Conservation (phyloP, 2,797 vertebrate genomes). For the Rachycentron canadum region DNA sequence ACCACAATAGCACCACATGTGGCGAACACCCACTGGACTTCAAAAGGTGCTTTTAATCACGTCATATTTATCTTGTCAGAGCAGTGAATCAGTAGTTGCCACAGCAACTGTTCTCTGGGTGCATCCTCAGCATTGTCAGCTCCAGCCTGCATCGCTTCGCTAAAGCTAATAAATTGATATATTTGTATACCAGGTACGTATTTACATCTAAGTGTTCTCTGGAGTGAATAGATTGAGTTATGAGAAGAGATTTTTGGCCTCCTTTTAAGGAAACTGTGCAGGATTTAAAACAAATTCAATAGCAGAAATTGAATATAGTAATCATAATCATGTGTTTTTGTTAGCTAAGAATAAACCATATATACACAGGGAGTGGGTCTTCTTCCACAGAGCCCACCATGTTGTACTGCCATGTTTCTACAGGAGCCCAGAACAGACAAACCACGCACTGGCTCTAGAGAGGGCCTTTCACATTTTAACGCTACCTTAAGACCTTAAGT, state of each 20-base stretch:
- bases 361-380: too few relatives aligned
- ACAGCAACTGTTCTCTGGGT: slow-evolving; percentile 34
- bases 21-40: background rate
- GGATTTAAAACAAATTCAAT: background rate
- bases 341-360: background rate
- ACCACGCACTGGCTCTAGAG: too few relatives aligned
- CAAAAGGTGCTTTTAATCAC: slow-evolving; percentile 34
- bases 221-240: background rate
- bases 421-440: too few relatives aligned
- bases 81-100: slow-evolving; percentile 37
- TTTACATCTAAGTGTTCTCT: background rate
- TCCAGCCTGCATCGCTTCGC: slow-evolving; percentile 15
- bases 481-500: too few relatives aligned
- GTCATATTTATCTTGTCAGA: slow-evolving; percentile 17
- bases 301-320: background rate
- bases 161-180: slow-evolving; percentile 3
- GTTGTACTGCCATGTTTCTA: too few relatives aligned
- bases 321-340: background rate
- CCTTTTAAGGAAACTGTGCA: background rate
- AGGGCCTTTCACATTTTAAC: too few relatives aligned
- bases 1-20: slow-evolving; percentile 21
- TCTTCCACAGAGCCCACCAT: too few relatives aligned
- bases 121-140: background rate
- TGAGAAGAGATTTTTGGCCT: background rate
- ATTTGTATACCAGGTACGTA: background rate